These are phyloP conservation scores for Acanthopagrus latus DNA, from an alignment of 2,797 vertebrate genomes.

Conservation along the genomic window DNA sequence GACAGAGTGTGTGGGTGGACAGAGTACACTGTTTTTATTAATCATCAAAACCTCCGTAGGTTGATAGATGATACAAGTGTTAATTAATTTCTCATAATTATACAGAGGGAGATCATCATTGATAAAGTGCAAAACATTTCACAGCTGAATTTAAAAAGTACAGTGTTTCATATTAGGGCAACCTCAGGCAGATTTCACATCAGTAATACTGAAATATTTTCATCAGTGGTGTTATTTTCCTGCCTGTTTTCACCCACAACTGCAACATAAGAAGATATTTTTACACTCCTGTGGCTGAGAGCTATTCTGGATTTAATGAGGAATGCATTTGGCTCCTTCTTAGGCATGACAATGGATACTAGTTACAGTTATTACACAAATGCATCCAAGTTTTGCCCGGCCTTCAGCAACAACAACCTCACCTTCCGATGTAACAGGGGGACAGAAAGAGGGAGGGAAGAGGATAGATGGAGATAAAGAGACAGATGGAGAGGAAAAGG, in stretches of 20 bases:
- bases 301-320: conserved; percentile 73
- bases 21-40: conserved; percentile 74
- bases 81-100: conserved; percentile 78
- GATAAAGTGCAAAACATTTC: conserved; percentile 68
- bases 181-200: conserved; percentile 54
- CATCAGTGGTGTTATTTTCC: conserved; percentile 52
- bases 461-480: not conserved
- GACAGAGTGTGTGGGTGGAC: conserved; percentile 67
- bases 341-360: conserved; percentile 60
- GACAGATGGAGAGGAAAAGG: conserved; percentile 12
- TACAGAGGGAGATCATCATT: conserved; percentile 57
- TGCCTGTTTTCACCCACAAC: conserved; percentile 47
- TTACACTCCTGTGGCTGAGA: conserved; percentile 54
- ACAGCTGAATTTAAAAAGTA: conserved; percentile 36
- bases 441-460: not conserved
- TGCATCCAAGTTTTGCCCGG: conserved; percentile 44
- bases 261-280: conserved; percentile 63
- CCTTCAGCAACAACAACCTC: conserved; percentile 42
- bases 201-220: conserved; percentile 64
- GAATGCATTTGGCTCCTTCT: conserved; percentile 63
- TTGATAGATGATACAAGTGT: conserved; percentile 73
- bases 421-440: conserved; percentile 28
- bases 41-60: conserved; percentile 73
- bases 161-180: conserved; percentile 46
- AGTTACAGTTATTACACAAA: conserved; percentile 66